Evolutionary conservation across 2,113 vertebrate genomes (phyloP).

Genomic region (Mola mola): DNA sequence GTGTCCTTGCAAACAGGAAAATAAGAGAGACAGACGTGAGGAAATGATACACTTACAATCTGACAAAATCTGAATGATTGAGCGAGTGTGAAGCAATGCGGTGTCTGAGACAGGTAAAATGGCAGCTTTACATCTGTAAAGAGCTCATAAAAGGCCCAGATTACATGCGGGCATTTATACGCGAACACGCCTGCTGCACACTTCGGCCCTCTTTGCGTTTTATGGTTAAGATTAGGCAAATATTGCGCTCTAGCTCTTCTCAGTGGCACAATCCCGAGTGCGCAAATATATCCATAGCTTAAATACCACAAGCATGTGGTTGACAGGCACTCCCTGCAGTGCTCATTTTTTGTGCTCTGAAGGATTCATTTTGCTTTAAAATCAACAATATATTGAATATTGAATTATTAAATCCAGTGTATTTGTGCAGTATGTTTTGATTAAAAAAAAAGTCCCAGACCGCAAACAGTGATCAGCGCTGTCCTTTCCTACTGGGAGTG

Average conservation of each 20-base stretch:
- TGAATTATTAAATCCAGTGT: too few species aligned
- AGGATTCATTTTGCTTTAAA: background rate
- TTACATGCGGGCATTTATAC: background rate
- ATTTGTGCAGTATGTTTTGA: too few species aligned
- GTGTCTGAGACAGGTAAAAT: background rate
- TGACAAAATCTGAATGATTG: background rate
- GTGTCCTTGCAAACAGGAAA: slow-evolving; percentile 31
- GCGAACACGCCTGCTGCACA: background rate
- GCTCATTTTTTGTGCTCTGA: background rate
- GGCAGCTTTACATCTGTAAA: too few species aligned
- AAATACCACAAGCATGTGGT: background rate
- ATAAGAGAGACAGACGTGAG: background rate
- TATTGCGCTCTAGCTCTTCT: background rate
- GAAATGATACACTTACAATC: background rate
- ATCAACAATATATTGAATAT: too few species aligned
- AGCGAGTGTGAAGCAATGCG: background rate
- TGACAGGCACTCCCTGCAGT: background rate
- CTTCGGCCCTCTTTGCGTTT: background rate
- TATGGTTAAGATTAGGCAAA: background rate
- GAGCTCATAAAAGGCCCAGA: background rate
- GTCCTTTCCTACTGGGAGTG: slow-evolving; percentile 14
- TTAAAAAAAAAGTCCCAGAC: slow-evolving; percentile 25
- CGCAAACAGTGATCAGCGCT: slow-evolving; percentile 25
- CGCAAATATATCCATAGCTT: background rate
- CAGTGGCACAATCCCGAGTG: background rate